Percentiles rank a stretch among this genome's conserved stretches.
phyloP scores from a whole-genome alignment of 2,797 vertebrate species.

The Phataginus tetradactyla region DNA sequence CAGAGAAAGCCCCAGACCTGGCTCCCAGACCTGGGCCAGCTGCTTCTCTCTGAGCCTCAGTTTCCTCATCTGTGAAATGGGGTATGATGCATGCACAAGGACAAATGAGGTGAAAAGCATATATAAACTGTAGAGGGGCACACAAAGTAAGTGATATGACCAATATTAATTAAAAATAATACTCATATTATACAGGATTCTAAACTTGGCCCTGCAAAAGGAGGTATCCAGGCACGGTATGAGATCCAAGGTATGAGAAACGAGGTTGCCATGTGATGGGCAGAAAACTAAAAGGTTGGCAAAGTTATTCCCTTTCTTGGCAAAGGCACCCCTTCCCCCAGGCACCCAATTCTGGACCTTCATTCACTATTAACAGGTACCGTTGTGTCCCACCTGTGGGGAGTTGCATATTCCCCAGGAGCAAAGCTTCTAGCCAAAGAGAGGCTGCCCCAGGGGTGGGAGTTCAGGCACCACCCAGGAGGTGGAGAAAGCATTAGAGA shows the following conservation, averaged over 20 bases:
- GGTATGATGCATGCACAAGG: not conserved
- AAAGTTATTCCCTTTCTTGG: not conserved
- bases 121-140: not conserved
- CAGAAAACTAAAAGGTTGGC: not conserved
- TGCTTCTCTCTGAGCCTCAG: not conserved
- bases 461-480: not conserved
- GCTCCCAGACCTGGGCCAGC: not conserved
- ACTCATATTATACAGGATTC: not conserved
- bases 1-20: not conserved
- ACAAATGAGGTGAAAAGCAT: not conserved
- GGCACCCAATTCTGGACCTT: not conserved
- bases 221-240: too few relatives aligned
- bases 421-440: not conserved
- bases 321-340: not conserved
- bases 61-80: slow-evolving; percentile 37
- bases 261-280: not conserved
- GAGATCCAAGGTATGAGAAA: too few relatives aligned
- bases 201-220: not conserved
- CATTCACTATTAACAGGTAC: fast-evolving
- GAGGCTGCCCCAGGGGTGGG: fast-evolving
- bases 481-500: not conserved
- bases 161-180: not conserved
- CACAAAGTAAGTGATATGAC: not conserved
- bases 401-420: not conserved
- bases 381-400: fast-evolving